Evolutionary conservation across 2,888 invertebrate species (phyloP), one percentile per base, ranked within the genome.

Genomic region (Dicyrtomina minuta): DNA sequence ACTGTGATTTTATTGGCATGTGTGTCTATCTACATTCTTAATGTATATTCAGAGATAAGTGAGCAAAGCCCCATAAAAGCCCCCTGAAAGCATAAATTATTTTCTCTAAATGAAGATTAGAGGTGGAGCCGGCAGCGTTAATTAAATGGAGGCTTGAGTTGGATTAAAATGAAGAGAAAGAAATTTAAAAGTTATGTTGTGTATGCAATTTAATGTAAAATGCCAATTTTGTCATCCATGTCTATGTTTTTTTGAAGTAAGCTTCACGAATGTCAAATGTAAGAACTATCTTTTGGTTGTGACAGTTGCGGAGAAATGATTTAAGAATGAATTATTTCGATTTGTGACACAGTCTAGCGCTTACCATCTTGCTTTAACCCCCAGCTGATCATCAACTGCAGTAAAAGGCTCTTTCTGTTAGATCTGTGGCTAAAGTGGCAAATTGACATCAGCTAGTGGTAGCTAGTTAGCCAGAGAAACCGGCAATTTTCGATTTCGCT

Each of bases 21-120:
- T 98, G 97, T 82, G 86, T 91, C 70, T 97, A 92, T 84, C 86
- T 90, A 49, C 98, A 98, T 85, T 97, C 98, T 1, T 89, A 88
- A 78, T 97, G 97, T 84, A 93, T 92, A 83, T 97, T 91, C 84
- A 92, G 92, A 78, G 85, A 88, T 70, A 86, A 88, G 0, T 98
- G 98, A 83, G 90, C 90, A 33, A 88, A 92, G 74, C 85, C 88
- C n/a, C n/a, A n/a, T n/a, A 74, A 88, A 88, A 79, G 98, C 97
- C 81, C 87, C 89, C 17, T 98, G 89, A 82, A 87, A 89, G 66
- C 97, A 98, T 83, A 80, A 81, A n/a, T 3, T 3, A 33, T 33
- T 33, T 33, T n/a, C n/a, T n/a, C 33, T 5, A 8, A 33, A 8
- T 33, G 33, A 33, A 8, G n/a, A 4, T 41, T 24, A 24, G 22